Conservation (phyloP, 2,113 vertebrate species). For the Pangasianodon gigas region DNA sequence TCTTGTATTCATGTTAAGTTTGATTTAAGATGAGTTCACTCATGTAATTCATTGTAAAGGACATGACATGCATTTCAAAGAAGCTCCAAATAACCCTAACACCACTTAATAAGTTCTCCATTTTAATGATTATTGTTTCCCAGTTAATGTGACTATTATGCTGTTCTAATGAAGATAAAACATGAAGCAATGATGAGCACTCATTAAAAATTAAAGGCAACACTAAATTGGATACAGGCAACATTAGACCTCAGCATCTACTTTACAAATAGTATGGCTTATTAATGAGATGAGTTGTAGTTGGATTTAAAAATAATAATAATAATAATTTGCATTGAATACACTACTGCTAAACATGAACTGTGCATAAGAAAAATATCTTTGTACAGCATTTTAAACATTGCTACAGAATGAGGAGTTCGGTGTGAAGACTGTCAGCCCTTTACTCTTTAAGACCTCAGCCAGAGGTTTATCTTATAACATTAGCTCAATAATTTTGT, state of each 20-base stretch:
- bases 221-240: conserved; percentile 72
- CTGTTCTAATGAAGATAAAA: conserved; percentile 61
- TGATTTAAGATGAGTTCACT: not conserved
- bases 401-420: not conserved
- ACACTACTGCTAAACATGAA: conserved; percentile 35
- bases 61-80: not conserved
- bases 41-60: not conserved
- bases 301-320: conserved; percentile 37
- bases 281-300: conserved; percentile 70
- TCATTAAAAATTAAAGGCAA: conserved; percentile 70
- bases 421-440: not conserved
- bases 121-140: conserved; percentile 8
- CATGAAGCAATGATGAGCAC: conserved; percentile 60
- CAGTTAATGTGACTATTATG: conserved; percentile 44
- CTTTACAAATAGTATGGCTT: conserved; percentile 68
- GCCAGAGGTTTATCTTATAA: not conserved
- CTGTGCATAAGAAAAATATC: not conserved
- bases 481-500: not conserved
- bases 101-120: not conserved
- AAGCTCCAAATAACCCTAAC: not conserved
- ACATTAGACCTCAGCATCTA: conserved; percentile 72
- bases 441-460: not conserved
- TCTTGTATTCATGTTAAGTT: not conserved
- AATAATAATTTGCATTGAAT: conserved; percentile 38
- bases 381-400: not conserved